Evolutionary conservation across 2,797 vertebrate species (phyloP), one percentile per base, ranked within the genome.

Genomic region (Leptodactylus fallax): DNA sequence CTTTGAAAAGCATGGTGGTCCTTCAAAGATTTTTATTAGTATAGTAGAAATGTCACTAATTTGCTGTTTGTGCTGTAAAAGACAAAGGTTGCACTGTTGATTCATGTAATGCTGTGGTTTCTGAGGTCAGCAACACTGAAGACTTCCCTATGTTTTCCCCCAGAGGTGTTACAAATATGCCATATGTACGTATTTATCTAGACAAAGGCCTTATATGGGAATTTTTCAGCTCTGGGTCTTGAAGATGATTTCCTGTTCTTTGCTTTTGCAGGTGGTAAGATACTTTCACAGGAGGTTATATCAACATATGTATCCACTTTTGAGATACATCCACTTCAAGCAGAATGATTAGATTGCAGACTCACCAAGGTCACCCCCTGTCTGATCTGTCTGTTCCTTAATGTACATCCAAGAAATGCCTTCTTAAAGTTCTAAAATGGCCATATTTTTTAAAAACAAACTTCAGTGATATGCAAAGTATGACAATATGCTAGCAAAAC

Each of bases 261-360:
- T 91, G 91, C 91, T 90, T 91, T 90, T 89, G 88, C 92, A 91
- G 90, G 90, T 91, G 91, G 88, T 65, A 11, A 76, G 85, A 17
- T 19, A 51, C 61, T 69, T 84, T 88, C 61, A 49, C 81, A 71
- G 23, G 76, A 87, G 81, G 72, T 47, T 78, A 65, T 58, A 58
- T 47, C 45, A 76, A 74, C 87, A 83, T 61, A n/a, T 84, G 74
- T 49, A 83, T 79, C 51, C 58, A 87, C 56, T 87, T 87, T 87
- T 36, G 16, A 51, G 60, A 53, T 6, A 14, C 74, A 49, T 63
- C 21, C 16, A 85, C n/a, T 78, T 85, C 23, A 85, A 56, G 60
- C 25, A 55, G 14, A 67, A 79, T 63, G 23, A 65, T 78, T 36
- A 69, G 61, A 79, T 36, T 63, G 36, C 17, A 25, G 77, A 25